A percentile compares a stretch with the other conserved stretches of the same genome.
These are phyloP conservation scores for Salminus brasiliensis DNA, from an alignment of 2,113 vertebrate species.

Conservation along the genomic window DNA sequence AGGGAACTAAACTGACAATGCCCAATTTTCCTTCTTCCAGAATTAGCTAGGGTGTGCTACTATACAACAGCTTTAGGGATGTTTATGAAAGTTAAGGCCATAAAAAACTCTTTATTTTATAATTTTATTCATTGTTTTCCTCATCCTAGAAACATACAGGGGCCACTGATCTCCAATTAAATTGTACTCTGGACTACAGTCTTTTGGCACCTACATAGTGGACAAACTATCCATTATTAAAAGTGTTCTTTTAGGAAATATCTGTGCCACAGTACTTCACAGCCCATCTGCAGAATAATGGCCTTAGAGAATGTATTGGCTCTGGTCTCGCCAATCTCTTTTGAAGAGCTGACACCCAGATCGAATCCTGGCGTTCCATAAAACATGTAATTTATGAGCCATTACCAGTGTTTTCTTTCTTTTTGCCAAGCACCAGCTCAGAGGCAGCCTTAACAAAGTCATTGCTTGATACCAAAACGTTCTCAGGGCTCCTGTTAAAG, in stretches of 20 bases:
- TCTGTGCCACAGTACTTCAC: slow-evolving; percentile 37
- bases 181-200: background rate
- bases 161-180: background rate
- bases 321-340: slow-evolving; percentile 46
- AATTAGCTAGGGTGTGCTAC: background rate
- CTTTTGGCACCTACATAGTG: background rate
- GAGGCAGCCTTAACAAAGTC: slow-evolving; percentile 64
- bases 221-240: background rate
- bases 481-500: slow-evolving; percentile 66
- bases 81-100: too few relatives aligned
- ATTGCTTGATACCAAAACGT: slow-evolving; percentile 65
- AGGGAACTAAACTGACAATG: background rate
- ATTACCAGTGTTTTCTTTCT: slow-evolving; percentile 68
- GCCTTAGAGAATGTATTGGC: slow-evolving; percentile 55
- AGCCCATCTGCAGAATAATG: slow-evolving; percentile 61
- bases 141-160: background rate
- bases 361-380: slow-evolving; percentile 69
- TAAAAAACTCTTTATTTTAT: background rate
- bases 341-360: slow-evolving; percentile 69
- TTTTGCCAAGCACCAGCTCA: slow-evolving; percentile 52
- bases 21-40: background rate
- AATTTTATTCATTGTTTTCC: background rate
- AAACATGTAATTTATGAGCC: slow-evolving; percentile 70
- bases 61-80: too few relatives aligned
- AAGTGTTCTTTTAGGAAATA: slow-evolving; percentile 11